A percentile compares a stretch with the other conserved stretches of the same genome.
These are phyloP conservation scores for Dromius quadrimaculatus DNA, from an alignment of 2,888 invertebrate species.

Conservation along the genomic window DNA sequence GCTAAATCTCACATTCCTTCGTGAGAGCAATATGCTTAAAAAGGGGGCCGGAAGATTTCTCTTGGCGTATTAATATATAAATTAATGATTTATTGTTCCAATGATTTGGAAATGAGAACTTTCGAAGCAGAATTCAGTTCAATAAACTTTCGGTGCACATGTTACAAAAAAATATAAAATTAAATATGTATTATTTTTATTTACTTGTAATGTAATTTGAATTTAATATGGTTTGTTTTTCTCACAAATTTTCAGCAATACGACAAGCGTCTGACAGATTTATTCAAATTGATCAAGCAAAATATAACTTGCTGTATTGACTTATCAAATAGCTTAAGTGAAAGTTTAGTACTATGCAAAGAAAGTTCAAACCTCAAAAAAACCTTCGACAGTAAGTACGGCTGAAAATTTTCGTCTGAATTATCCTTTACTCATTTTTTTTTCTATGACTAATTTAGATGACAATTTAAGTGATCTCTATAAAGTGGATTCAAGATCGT, in stretches of 20 bases:
- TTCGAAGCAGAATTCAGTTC: too few species aligned
- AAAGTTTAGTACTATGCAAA: not conserved
- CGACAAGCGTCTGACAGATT: not conserved
- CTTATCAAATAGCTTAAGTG: constrained; percentile 4
- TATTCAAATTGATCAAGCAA: not conserved
- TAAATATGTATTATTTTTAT: too few species aligned
- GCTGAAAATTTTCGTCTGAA: not conserved
- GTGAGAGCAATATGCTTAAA: too few species aligned
- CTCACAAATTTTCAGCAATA: constrained; percentile 18
- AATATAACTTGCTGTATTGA: not conserved
- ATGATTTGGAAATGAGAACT: too few species aligned
- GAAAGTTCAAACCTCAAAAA: not conserved
- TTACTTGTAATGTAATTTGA: too few species aligned
- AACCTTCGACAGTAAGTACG: not conserved
- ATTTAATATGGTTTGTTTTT: too few species aligned
- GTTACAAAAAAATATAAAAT: too few species aligned
- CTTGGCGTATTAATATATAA: too few species aligned
- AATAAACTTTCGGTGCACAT: too few species aligned
- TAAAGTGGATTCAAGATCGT: constrained; percentile 2
- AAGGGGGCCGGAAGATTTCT: too few species aligned
- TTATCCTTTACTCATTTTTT: not conserved
- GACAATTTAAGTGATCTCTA: not conserved
- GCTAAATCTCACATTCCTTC: too few species aligned
- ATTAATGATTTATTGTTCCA: too few species aligned
- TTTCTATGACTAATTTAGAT: not conserved